Evolutionary conservation across 2,888 invertebrate species (phyloP), one percentile per base, ranked within the genome.

Genomic region (Drosophila atripex): DNA sequence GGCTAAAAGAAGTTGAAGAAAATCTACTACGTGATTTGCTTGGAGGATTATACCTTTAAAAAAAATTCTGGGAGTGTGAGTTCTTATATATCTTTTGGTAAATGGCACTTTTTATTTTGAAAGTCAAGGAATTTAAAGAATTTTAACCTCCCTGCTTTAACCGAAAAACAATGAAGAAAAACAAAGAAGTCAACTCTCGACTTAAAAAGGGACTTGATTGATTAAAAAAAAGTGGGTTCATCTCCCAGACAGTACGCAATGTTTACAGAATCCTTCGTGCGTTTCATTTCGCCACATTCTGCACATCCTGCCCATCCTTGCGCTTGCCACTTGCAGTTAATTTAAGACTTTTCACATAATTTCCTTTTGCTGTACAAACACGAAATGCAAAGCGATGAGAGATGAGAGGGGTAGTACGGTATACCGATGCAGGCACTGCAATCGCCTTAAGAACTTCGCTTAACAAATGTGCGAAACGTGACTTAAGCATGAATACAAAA

Each of bases 401-500:
- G 11, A 51, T 1, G 4, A 32, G 11, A 51, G 25, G 18, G 60
- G 12, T 39, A 56, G 54, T 23, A 14, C 50, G 51, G 54, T 23
- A 14, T 47, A 25, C 45, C 45, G n/a, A n/a, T 35, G 25, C 39
- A 52, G 45, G 58, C 28, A 54, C 54, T 68, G 86, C 86, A 83
- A 84, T 88, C 84, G 88, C 86, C 85, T 84, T 84, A 88, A 86
- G 87, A 84, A 88, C 78, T 86, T 68, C 78, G 74, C 77, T 88
- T 86, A 84, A 84, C 86, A 84, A 86, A 84, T 88, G 88, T 80
- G 73, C 87, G 78, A 88, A 80, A 88, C 84, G 84, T 85, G 84
- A 85, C 84, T 88, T 74, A 61, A 88, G 80, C 85, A 63, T 77
- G 88, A 84, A 88, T 75, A 79, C 84, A 83, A 86, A 79, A 83